Evolutionary conservation across 2,797 vertebrate genomes (phyloP), one percentile per base, ranked within the genome.

Genomic region (Merluccius polli): DNA sequence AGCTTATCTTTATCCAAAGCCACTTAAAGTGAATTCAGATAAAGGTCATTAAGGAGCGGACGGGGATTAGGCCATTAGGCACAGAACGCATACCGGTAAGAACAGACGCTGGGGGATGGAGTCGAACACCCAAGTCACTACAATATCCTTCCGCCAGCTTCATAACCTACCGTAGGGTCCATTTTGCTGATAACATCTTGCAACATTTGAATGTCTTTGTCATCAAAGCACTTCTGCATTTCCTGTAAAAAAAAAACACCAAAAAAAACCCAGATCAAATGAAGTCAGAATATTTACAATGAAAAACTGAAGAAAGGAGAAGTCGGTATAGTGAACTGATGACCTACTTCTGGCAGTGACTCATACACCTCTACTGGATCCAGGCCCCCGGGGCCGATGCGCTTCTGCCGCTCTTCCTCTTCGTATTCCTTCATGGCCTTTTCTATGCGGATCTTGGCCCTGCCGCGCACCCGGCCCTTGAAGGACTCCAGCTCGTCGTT

Each of bases 361-460:
- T 99, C 96, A 0, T 97, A 98, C 6, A 98, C 97, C 0, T 99
- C 97, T 0, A 95, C 95, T 0, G 97, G 97, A 85, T 99, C 97
- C 0, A 98, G 87, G 0, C 97, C 97, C 0, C 97, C 97, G 0
- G 97, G 97, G 0, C 97, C 97, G 0, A 98, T 18, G 0, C 97
- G 94, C 33, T 98, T 98, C 87, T 94, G 92, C 41, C 90, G 78
- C 81, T 99, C 97, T 77, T 98, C 96, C 67, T 97, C 96, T 85
- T 98, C 97, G 0, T 96, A 97, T 24, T 97, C 97, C 79, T 94
- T 95, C 94, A 98, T 88, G 2, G 97, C 97, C 77, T 95, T 96
- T 81, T 99, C 97, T 0, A 98, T 93, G 75, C 97, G 95, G n/a
- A 95, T 94, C 90, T 96, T 96, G 0, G 97, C 97, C 0, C 97